These are phyloP conservation scores for Stichopus chloronotus DNA, from an alignment of 35 echinoderm and acorn worm genomes.

Conservation along the genomic window DNA sequence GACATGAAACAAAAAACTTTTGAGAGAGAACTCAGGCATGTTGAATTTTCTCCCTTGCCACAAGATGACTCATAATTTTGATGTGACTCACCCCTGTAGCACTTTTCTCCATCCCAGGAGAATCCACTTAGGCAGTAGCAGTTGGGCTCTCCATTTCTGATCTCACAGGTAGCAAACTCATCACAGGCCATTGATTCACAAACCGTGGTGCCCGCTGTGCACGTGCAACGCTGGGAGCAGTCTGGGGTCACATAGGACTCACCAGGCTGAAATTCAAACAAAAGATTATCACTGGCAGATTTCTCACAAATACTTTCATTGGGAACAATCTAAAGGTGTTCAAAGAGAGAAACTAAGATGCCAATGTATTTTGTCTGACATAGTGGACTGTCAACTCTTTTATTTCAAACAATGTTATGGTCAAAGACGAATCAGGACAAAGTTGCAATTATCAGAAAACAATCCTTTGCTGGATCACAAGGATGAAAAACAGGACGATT, in stretches of 20 bases:
- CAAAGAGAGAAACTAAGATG: background rate
- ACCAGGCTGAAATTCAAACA: background rate
- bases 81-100: slow-evolving; percentile 26
- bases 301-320: too few species aligned
- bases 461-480: too few species aligned
- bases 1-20: too few species aligned
- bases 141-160: slow-evolving; percentile 11
- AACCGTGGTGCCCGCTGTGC: background rate
- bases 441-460: too few species aligned
- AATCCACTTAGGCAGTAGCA: slow-evolving; percentile 24
- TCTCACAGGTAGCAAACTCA: slow-evolving; percentile 45
- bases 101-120: slow-evolving; percentile 39
- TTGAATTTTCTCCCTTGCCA: too few species aligned
- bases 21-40: too few species aligned
- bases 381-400: too few species aligned
- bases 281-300: too few species aligned
- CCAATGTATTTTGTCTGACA: too few species aligned
- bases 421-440: background rate
- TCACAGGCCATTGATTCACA: slow-evolving; percentile 14
- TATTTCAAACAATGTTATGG: background rate
- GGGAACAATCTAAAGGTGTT: too few species aligned
- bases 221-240: slow-evolving; percentile 35
- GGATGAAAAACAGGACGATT: too few species aligned
- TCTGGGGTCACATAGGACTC: background rate
- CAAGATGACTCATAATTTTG: background rate